These are phyloP conservation scores for Sebastes fasciatus DNA, from an alignment of 2,113 vertebrate species.

Conservation along the genomic window DNA sequence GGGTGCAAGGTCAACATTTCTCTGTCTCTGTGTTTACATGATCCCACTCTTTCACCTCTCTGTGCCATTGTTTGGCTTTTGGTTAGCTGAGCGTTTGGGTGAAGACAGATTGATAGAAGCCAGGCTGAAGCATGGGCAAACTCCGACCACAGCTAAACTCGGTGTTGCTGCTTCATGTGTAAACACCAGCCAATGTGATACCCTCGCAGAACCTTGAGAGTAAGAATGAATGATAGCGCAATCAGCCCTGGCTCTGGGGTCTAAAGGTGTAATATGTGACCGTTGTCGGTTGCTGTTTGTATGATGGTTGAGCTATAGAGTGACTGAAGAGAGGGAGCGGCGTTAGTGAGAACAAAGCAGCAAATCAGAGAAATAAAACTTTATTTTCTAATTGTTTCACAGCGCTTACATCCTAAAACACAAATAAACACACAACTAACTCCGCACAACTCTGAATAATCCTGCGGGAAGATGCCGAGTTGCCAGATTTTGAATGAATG, in stretches of 20 bases:
- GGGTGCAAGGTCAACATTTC: conserved; percentile 61
- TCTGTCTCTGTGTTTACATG: conserved; percentile 73
- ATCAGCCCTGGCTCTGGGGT: neutral
- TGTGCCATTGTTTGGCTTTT: conserved; percentile 61
- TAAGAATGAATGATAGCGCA: conserved; percentile 32
- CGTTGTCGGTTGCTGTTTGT: too few species aligned
- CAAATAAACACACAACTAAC: too few species aligned
- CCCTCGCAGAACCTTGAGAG: conserved; percentile 7
- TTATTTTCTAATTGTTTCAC: too few species aligned
- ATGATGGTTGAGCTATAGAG: too few species aligned
- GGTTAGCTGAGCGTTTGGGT: conserved; percentile 58
- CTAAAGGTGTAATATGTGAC: too few species aligned
- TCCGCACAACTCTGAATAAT: too few species aligned
- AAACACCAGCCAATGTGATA: conserved; percentile 45
- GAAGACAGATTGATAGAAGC: conserved; percentile 75
- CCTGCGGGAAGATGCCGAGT: too few species aligned
- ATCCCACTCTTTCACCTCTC: conserved; percentile 54
- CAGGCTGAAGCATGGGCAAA: conserved; percentile 61
- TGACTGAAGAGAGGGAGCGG: too few species aligned
- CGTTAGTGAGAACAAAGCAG: too few species aligned
- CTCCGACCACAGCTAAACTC: conserved; percentile 45
- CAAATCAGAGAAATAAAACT: too few species aligned
- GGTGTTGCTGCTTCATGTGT: conserved; percentile 33
- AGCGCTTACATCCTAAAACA: too few species aligned
- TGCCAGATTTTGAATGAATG: too few species aligned